Base-by-base conservation (phyloP, 2,797 vertebrate genomes). In the Muscicapa comitata region DNA sequence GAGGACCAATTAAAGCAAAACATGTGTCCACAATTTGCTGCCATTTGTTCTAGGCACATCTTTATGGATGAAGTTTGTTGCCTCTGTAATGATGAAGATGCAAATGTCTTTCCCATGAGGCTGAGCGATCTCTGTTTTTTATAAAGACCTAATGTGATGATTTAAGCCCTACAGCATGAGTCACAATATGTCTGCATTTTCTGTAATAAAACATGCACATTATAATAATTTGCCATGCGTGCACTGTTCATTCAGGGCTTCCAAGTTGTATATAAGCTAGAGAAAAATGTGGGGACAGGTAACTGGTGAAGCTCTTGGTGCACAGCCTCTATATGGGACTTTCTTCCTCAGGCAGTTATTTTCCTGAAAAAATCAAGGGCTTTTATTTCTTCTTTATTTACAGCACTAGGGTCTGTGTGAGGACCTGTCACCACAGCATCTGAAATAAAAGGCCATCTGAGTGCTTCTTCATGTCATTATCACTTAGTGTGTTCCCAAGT, bases 31-130 rank as follows among this genome's bases (percentile, higher is more conserved):
- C 94, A 90, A 90, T 95, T 95, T 95, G 86, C 90, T 95, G 86
- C 93, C 88, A 88, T 96, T 97, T 96, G 94, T 96, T 96, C 35
- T 48, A 85, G 72, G 72, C 90, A 63, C 88, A 91, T 96, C 92
- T 96, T 95, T 96, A 95, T 96, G 92, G 91, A 94, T 95, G 77
- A 94, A 94, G 88, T 94, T 93, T 95, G 84, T 84, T 94, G 65
- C 82, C 91, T 96, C 72, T 86, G 48, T 90, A 87, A 65, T 76
- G 90, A 92, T 94, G 85, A 77, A 95, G 89, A 96, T 96, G 96
- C 80, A 93, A 93, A 95, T 96, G 57, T n/a, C 63, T 93, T 95
- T 96, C 87, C 88, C 92, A 55, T 54, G 82, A 95, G 83, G 84
- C 86, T 94, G 40, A 92, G 92, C 28, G 1, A 77, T 87, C 59